Percentiles rank a stretch among this genome's conserved stretches.
These are phyloP conservation scores for Anser cygnoides DNA, from an alignment of 2,113 vertebrate genomes.

Conservation along the genomic window DNA sequence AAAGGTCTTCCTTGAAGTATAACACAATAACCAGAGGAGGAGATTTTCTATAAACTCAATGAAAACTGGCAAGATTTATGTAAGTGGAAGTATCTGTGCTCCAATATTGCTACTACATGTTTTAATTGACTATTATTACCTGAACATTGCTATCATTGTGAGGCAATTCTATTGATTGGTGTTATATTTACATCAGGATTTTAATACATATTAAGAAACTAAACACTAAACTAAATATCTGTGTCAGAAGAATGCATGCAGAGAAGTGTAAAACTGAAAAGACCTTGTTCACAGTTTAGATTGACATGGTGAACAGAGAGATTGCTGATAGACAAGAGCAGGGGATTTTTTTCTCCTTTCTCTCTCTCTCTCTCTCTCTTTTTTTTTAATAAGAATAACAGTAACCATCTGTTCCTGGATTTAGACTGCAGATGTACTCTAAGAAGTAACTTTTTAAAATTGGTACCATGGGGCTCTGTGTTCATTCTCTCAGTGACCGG, in stretches of 20 bases:
- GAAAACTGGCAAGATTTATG: neutral
- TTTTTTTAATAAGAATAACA: neutral
- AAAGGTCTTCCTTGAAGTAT: neutral
- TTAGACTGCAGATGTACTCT: constrained; percentile 18
- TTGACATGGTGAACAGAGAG: neutral
- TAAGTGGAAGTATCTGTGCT: neutral
- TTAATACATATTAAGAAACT: neutral
- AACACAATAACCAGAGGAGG: neutral
- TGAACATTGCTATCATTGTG: fast-evolving
- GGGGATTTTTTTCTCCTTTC: neutral
- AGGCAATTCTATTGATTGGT: neutral
- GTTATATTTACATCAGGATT: neutral
- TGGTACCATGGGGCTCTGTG: neutral
- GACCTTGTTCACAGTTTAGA: neutral
- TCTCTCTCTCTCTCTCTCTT: fast-evolving
- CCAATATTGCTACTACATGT: neutral
- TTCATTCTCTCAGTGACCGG: neutral
- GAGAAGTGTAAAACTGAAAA: neutral
- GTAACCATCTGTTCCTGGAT: constrained; percentile 42
- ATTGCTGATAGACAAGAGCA: neutral
- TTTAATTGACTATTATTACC: neutral
- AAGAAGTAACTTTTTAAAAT: constrained; percentile 10
- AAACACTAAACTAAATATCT: neutral
- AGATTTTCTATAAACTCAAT: neutral
- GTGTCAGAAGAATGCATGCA: neutral